A percentile compares a stretch with the other conserved stretches of the same genome.
Conservation (phyloP, 2,113 vertebrate species). For the Ahaetulla prasina region DNA sequence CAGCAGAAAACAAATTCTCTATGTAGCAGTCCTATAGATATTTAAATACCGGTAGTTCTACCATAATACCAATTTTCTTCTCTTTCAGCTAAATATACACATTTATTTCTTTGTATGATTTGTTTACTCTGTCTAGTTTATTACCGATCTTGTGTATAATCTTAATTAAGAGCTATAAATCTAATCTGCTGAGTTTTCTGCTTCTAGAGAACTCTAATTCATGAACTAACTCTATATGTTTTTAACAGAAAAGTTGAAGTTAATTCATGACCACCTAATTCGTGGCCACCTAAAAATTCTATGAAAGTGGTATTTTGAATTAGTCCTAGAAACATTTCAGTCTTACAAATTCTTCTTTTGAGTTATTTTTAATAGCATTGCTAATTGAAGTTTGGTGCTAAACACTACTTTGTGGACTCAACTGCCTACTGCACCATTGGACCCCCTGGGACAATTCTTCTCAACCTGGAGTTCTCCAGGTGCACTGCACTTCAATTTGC, state of each 20-base stretch:
- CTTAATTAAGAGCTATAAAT: neutral
- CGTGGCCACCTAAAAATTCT: neutral
- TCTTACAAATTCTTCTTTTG: neutral
- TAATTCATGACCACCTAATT: neutral
- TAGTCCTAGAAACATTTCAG: neutral
- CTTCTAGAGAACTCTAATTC: neutral
- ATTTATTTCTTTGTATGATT: neutral
- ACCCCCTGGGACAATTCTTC: neutral
- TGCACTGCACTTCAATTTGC: neutral
- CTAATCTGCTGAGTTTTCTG: neutral
- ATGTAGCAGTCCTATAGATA: neutral
- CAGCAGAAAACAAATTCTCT: neutral
- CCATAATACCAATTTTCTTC: neutral
- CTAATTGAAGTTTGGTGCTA: neutral
- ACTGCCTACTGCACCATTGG: neutral
- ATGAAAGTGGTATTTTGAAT: neutral
- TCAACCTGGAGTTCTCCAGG: neutral
- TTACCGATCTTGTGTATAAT: neutral
- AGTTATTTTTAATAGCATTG: neutral
- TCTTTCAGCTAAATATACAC: neutral
- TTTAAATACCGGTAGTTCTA: neutral
- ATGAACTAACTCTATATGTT: neutral
- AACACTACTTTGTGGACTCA: neutral
- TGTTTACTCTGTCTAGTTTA: neutral
- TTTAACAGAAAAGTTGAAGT: neutral